These are phyloP conservation scores for Drosophila teissieri DNA, from an alignment of 1,140 invertebrate species.

Conservation along the genomic window DNA sequence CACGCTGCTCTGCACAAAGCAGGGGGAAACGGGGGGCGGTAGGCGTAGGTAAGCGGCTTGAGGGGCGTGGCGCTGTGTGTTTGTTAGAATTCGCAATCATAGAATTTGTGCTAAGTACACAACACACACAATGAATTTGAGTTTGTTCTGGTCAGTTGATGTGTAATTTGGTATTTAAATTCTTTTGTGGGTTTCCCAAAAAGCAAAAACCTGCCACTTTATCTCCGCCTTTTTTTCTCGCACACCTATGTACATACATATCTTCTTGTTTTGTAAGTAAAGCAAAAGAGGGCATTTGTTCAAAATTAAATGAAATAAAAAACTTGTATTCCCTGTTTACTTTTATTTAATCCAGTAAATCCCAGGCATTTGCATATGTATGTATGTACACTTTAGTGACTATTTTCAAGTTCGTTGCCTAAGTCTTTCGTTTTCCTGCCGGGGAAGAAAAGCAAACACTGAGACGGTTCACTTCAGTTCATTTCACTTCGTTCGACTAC, in stretches of 20 bases:
- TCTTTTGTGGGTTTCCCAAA: slow-evolving; percentile 27
- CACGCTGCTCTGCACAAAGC: slow-evolving; percentile 72
- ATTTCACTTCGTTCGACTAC: slow-evolving; percentile 54
- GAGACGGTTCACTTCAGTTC: slow-evolving; percentile 70
- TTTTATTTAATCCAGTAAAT: too few species aligned
- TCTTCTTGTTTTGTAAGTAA: neutral
- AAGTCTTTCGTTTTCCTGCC: slow-evolving; percentile 66
- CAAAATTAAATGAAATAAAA: too few species aligned
- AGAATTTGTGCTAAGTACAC: slow-evolving; percentile 46
- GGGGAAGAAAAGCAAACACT: neutral
- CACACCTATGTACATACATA: too few species aligned
- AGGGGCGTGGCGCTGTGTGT: slow-evolving; percentile 11
- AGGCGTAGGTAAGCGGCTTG: neutral
- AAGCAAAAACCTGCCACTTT: neutral
- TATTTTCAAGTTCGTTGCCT: slow-evolving; percentile 64
- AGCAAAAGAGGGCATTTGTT: too few species aligned
- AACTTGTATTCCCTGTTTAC: too few species aligned
- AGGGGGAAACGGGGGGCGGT: neutral
- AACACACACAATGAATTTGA: slow-evolving; percentile 27
- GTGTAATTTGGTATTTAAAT: slow-evolving; percentile 57
- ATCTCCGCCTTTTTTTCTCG: neutral
- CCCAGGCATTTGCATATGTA: too few species aligned
- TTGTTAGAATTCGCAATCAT: slow-evolving; percentile 45
- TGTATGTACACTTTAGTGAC: neutral
- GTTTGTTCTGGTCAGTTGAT: slow-evolving; percentile 51